These are phyloP conservation scores for Halcyon smyrnensis DNA, from an alignment of 2,797 vertebrate genomes.

Conservation along the genomic window DNA sequence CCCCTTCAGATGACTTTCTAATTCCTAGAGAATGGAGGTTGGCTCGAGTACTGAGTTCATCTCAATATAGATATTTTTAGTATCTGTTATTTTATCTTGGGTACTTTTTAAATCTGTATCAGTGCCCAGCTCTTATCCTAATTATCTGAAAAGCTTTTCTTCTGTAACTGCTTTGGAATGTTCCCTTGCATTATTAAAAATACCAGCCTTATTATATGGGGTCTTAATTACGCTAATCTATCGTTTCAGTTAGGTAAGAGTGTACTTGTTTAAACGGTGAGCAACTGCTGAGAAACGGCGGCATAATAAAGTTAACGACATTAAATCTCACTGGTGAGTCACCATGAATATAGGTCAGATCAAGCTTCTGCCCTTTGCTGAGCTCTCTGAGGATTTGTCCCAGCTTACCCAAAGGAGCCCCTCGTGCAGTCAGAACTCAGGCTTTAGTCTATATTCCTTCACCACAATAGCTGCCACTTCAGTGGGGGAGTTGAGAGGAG, in stretches of 20 bases:
- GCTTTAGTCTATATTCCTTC: neutral
- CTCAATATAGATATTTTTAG: conserved; percentile 54
- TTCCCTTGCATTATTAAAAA: neutral
- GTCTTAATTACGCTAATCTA: neutral
- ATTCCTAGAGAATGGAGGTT: conserved; percentile 32
- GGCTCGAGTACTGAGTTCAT: conserved; percentile 2
- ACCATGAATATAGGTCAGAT: neutral
- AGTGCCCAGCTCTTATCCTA: conserved; percentile 34
- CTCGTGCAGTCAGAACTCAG: neutral
- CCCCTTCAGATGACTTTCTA: neutral
- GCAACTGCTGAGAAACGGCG: neutral
- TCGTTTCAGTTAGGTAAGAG: neutral
- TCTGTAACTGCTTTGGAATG: conserved; percentile 39
- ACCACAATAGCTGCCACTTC: neutral
- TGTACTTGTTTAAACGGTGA: neutral
- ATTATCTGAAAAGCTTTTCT: conserved; percentile 37
- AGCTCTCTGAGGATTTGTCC: neutral
- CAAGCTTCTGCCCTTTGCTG: neutral
- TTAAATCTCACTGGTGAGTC: neutral
- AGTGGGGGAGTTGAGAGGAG: neutral
- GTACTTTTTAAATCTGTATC: neutral
- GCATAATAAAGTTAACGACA: neutral
- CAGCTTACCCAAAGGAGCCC: neutral
- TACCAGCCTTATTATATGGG: neutral
- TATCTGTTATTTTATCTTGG: conserved; percentile 39